A percentile compares a stretch with the other conserved stretches of the same genome.
These are phyloP conservation scores for Orchesella cincta DNA, from an alignment of 1,140 invertebrate species.

Conservation along the genomic window DNA sequence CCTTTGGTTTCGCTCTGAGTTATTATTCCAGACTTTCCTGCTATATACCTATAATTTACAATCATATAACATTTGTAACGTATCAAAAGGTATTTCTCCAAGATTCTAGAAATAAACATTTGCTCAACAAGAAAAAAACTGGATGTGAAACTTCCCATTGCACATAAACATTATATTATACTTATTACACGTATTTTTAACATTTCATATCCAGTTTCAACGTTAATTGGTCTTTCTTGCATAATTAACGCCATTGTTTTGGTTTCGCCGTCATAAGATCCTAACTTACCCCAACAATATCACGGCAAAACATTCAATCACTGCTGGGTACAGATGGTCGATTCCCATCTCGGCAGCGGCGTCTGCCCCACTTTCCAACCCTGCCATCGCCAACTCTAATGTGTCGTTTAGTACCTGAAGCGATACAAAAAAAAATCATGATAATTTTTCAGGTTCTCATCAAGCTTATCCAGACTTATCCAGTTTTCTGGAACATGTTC, in stretches of 20 bases:
- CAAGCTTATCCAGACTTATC: background rate
- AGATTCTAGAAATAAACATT: too few relatives aligned
- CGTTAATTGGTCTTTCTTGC: conserved; percentile 16
- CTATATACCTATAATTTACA: conserved; percentile 73
- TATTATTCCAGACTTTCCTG: conserved; percentile 81
- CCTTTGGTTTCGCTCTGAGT: conserved; percentile 84
- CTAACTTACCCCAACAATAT: conserved; percentile 79
- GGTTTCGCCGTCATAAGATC: too few relatives aligned
- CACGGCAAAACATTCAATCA: conserved; percentile 87
- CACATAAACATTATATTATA: conserved; percentile 39
- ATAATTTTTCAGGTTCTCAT: background rate
- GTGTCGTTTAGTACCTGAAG: background rate
- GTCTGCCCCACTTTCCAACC: background rate
- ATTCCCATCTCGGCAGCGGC: conserved; percentile 59
- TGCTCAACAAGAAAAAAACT: too few relatives aligned
- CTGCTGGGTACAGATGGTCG: conserved; percentile 83
- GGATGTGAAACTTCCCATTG: too few relatives aligned
- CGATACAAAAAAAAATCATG: background rate
- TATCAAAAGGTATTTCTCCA: too few relatives aligned
- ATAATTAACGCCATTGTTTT: too few relatives aligned
- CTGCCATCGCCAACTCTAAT: background rate
- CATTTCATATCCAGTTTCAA: too few relatives aligned
- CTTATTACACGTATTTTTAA: conserved; percentile 21
- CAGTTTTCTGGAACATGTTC: background rate
- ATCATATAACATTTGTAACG: conserved; percentile 12